Base-by-base conservation (phyloP, 2,888 invertebrate species). In the Philopedon plagiatum region DNA sequence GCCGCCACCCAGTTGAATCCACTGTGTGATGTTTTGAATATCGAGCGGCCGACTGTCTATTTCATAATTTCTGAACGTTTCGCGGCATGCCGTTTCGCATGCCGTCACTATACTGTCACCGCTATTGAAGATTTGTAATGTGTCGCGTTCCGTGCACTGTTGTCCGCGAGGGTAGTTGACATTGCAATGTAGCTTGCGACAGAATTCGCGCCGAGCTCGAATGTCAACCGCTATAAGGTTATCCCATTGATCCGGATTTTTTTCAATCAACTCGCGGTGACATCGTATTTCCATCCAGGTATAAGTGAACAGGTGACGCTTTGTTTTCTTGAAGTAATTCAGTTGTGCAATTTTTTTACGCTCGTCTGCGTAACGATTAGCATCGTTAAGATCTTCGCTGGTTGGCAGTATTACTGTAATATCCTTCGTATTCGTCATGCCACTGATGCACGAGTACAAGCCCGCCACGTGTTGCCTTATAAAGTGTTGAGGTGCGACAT, bases 1-100 rank as follows among this genome's bases (percentile, higher is more conserved):
- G 4, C 44, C 44, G 2, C 44, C 44, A 2, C 44, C 44, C 8
- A 15, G 15, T 4, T 1, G 15, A 18, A 44, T 18, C 44, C 44
- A 44, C 18, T 44, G 44, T 18, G 44, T 44, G 18, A 44, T 8
- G 18, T 44, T 44, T 44, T 13, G 15, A 15, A 18, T 13, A 15
- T 13, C 15, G 44, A 44, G 18, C 13, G 44, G 44, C 15, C 2
- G 2, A 44, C 18, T 18, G 18, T 44, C 8, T 4, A 44, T 44
- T 44, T n/a, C 18, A 44, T 44, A 44, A 44, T 44, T n/a, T 44
- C 18, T 44, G 18, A 44, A 44, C 2, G 44, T 44, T 44, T 44
- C 44, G 18, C 44, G 44, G 18, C 44, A 44, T 3, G 15, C 44
- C 2, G 44, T 44, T 44, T 44, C 44, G 18, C 44, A 44, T 18